Conservation (phyloP, 2,113 vertebrate species). For the Melierax canorus region DNA sequence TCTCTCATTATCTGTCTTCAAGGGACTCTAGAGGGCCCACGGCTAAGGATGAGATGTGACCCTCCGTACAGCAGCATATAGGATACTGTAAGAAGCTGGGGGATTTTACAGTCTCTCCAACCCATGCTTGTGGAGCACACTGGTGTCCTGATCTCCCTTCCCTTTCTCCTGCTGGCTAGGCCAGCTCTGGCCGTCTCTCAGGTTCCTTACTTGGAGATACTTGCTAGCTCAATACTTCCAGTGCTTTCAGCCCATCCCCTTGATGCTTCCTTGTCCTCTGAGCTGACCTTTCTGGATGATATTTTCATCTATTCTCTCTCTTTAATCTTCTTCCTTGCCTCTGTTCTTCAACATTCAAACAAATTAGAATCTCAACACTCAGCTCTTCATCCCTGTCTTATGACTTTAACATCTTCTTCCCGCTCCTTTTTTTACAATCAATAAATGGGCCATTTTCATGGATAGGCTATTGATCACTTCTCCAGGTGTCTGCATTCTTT, state of each 20-base stretch:
- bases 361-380: neutral
- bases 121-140: neutral
- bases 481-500: conserved; percentile 19
- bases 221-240: neutral
- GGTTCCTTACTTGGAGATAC: neutral
- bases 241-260: neutral
- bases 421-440: neutral
- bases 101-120: neutral
- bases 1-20: neutral
- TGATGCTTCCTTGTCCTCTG: neutral
- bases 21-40: neutral
- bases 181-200: neutral
- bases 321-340: neutral
- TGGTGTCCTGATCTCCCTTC: neutral
- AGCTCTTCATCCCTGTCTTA: neutral
- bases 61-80: neutral
- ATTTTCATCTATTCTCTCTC: neutral
- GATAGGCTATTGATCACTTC: conserved; percentile 11
- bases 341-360: neutral
- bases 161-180: neutral
- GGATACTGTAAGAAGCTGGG: neutral
- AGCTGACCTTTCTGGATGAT: neutral
- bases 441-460: neutral
- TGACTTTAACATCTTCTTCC: neutral
- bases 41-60: neutral